Base-by-base conservation (phyloP, 2,888 invertebrate genomes). In the Oxyscelio sp. region DNA sequence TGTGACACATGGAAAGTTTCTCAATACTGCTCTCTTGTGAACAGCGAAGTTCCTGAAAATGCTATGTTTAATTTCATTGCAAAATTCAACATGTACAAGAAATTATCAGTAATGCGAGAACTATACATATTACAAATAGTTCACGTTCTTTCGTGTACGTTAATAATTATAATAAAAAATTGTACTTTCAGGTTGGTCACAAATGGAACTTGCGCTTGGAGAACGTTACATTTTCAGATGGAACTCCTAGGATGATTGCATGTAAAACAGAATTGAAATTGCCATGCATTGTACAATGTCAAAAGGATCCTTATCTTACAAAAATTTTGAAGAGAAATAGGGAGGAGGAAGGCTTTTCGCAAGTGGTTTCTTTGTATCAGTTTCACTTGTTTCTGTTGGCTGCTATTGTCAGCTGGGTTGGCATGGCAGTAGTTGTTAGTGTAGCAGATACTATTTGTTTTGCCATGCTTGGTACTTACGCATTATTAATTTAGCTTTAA, bases 381-480 rank as follows among this genome's bases (percentile, higher is more conserved):
- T 98, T 98, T 92, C 97, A 97, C 96, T 92, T 97, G 85, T 97
- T 98, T 91, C 96, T 98, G 86, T 89, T 96, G 22, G 94, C 98
- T 73, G 96, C 98, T 94, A 95, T 97, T n/a, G 90, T 97, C 11
- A 97, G 97, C 78, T 98, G 98, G 97, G 94, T 97, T 22, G 97
- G 97, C 1, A 97, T 98, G 96, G 97, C 98, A 0, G 97, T 98
- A 0, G 97, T 97, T 1, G 97, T 98, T 17, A 98, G 97, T 85
- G 96, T 99, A 70, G 97, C 97, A 1, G 99, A 99, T 95, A 97
- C 98, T 0, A 97, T 98, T 83, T 98, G 98, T 92, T 98, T 98
- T 93, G 96, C 97, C 90, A 95, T 97, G 63, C 95, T 99, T 22
- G 98, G 97, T 96, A 86, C 74, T 0, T 71, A 27, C 3, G 6